Base-by-base conservation (phyloP, 2,113 vertebrate genomes). In the Vulpes ferrilata region DNA sequence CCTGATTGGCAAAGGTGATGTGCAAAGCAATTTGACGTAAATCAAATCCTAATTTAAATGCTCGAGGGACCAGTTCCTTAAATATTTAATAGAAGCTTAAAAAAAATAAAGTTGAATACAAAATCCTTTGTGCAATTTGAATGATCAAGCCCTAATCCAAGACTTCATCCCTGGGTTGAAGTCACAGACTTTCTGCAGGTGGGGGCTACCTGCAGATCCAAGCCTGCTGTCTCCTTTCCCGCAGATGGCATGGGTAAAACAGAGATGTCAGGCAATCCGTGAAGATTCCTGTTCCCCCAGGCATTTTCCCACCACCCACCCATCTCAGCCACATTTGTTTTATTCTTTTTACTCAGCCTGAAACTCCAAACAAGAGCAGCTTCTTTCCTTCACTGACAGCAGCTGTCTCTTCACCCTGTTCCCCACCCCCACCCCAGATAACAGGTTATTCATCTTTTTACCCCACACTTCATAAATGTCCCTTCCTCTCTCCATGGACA, bases 1-100 rank as follows among this genome's bases (percentile, higher is more conserved):
- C 73, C 51, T 73, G 59, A 62, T 71, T 15, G n/a, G 86, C 89
- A 88, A 79, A 96, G 71, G 86, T 55, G 84, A 84, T 69, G 69
- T 79, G 79, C 94, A 89, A 87, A 96, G 89, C 93, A 84, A 80
- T 92, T 79, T 80, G 89, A 93, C 62, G 35, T 96, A 89, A 97
- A 95, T 96, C 92, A 96, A 59, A 93, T 73, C 83, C 62, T 87
- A 93, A 96, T 95, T 90, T 79, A 95, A 95, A 96, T 93, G 65
- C 86, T 95, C 93, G 23, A 35, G 73, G 69, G 81, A 13, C 65
- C 78, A 67, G 62, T 87, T 93, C 38, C 92, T 92, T 96, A 95
- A 97, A 96, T 98, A 97, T 97, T 98, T 95, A 83, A 97, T 51
- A 71, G 92, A 80, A 32, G 51, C 74, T 85, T 60, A 17, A 15